Base-by-base conservation (phyloP, 2,888 invertebrate species). In the Drosophila meridiana region DNA sequence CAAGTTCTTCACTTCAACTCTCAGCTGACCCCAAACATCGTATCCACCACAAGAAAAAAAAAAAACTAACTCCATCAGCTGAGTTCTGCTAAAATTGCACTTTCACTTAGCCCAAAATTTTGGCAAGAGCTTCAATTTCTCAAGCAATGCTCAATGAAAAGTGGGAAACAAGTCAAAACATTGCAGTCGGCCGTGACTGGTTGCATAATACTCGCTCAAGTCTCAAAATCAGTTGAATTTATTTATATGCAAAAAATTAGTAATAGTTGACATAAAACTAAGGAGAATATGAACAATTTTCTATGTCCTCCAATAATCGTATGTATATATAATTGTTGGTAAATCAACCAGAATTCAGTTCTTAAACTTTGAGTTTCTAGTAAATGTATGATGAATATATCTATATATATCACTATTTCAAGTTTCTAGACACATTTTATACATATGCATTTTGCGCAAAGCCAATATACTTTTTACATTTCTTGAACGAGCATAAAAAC, bases 41-140 rank as follows among this genome's bases (percentile, higher is more conserved):
- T 11, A 7, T 8, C 47, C 42, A 50, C 20, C 20, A 20, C 20
- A 20, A 20, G 14, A 13, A 34, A 62, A 36, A 28, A 36, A 28
- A 20, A 20, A 20, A 20, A 20, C 20, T 20, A 20, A 20, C 34
- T 43, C 58, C 2, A 20, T 42, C n/a, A 30, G 47, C 28, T 56
- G 36, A 58, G 38, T 20, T 52, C 28, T 64, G 13, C 32, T 58
- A 30, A 77, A 81, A 76, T 77, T 71, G 80, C 81, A 81, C 81
- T 83, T 83, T 83, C 81, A 83, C 81, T 83, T 83, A 83, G 80
- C 83, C 74, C 64, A 74, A 80, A 80, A 80, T 76, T 74, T 69
- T 64, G 9, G 60, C 67, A 34, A 62, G 57, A 59, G 48, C 58
- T 48, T 48, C 65, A 30, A 73, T 69, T 73, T 66, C 64, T 48